Conservation (phyloP, 2,113 vertebrate genomes). For the Ammospiza caudacuta region DNA sequence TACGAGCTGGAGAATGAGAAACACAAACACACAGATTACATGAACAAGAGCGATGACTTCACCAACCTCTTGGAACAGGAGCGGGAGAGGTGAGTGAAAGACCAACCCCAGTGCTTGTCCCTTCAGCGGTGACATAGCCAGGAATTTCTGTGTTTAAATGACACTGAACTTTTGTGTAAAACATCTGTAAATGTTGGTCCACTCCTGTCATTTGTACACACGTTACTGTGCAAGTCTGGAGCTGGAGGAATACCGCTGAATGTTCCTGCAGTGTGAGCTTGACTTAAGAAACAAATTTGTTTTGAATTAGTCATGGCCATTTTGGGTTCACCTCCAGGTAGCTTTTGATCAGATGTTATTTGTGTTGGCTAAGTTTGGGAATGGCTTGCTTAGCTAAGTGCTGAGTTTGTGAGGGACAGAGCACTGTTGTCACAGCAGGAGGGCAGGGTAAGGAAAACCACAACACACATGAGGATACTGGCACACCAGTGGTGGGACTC, state of each 20-base stretch:
- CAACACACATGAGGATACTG: neutral
- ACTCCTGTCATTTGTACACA: neutral
- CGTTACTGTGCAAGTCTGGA: neutral
- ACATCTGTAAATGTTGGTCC: neutral
- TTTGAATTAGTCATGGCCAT: neutral
- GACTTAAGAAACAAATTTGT: neutral
- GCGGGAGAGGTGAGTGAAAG: constrained; percentile 86
- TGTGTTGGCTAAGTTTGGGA: neutral
- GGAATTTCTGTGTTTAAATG: neutral
- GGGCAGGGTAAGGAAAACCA: neutral
- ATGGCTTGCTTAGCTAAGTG: neutral
- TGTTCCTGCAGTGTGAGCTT: neutral
- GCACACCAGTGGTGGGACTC: neutral
- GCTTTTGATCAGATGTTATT: constrained; percentile 11
- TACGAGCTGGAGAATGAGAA: constrained; percentile 91
- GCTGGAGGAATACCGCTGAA: neutral
- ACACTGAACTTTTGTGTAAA: neutral
- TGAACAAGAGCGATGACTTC: constrained; percentile 97
- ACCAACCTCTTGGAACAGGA: constrained; percentile 97
- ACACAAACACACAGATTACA: constrained; percentile 92
- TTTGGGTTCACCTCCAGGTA: constrained; percentile 18
- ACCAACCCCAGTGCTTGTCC: neutral
- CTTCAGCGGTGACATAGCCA: neutral
- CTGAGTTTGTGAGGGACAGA: neutral
- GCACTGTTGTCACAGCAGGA: neutral